phyloP scores from a whole-genome alignment of 92 coral and sea anemone species.

The Phenganax stokvisi region DNA sequence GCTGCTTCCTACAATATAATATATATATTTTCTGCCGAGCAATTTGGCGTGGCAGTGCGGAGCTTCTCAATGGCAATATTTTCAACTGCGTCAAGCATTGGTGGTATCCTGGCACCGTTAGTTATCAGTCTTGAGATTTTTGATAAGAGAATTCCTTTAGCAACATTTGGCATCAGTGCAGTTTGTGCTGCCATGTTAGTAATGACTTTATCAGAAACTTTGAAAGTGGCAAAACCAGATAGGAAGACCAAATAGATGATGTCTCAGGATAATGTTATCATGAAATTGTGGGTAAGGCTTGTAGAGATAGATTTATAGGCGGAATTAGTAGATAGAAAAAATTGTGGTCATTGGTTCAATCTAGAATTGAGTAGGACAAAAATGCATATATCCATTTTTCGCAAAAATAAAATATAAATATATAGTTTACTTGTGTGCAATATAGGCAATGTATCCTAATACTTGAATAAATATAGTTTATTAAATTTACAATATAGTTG shows the following conservation, averaged over 20 bases:
- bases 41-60: conserved; percentile 14
- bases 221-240: not conserved
- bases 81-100: conserved; percentile 12
- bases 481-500: no score
- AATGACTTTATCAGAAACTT: conserved; percentile 22
- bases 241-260: conserved; percentile 11
- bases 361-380: no score
- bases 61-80: conserved; percentile 29
- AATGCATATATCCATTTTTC: no score
- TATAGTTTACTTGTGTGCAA: no score
- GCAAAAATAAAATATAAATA: no score
- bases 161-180: conserved; percentile 19
- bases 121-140: conserved; percentile 24
- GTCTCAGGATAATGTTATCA: no score
- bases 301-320: no score
- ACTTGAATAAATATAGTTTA: no score
- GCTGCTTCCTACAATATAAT: conserved; percentile 30
- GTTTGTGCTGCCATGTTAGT: not conserved
- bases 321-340: no score
- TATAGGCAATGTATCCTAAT: no score
- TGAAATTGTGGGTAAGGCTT: no score
- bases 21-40: conserved; percentile 33
- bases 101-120: conserved; percentile 23
- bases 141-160: conserved; percentile 35
- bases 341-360: no score